phyloP scores from a whole-genome alignment of 92 coral and sea anemone species.

The Galaxea fascicularis region DNA sequence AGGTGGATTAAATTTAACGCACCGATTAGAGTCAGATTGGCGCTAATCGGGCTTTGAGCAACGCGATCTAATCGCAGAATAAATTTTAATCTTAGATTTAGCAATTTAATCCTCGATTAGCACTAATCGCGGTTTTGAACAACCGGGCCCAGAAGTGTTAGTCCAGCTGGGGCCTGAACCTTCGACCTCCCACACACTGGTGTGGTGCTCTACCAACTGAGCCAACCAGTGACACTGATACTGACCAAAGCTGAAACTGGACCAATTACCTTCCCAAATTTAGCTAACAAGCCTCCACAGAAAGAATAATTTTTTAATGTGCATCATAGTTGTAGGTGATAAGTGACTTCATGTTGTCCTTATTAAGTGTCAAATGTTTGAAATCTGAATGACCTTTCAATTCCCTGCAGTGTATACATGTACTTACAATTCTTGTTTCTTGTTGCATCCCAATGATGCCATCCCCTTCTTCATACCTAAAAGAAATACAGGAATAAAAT shows the following conservation, averaged over 20 bases:
- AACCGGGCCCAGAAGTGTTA: conserved; percentile 12
- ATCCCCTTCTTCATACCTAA: neutral
- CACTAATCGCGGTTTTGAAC: conserved; percentile 2
- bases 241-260: no score
- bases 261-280: no score
- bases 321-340: no score
- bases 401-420: no score
- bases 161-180: no score
- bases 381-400: neutral
- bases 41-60: conserved; percentile 5
- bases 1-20: conserved; percentile 19
- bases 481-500: neutral
- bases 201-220: no score
- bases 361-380: neutral
- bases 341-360: neutral
- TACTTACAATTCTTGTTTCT: neutral
- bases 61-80: neutral
- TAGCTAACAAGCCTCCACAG: no score
- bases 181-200: no score
- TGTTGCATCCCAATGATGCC: neutral
- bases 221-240: no score
- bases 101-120: neutral
- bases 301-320: no score
- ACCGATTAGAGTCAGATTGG: neutral
- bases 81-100: neutral